These are phyloP conservation scores for Tenthredo scrophulariae DNA, from an alignment of 2,888 invertebrate species.

Conservation along the genomic window DNA sequence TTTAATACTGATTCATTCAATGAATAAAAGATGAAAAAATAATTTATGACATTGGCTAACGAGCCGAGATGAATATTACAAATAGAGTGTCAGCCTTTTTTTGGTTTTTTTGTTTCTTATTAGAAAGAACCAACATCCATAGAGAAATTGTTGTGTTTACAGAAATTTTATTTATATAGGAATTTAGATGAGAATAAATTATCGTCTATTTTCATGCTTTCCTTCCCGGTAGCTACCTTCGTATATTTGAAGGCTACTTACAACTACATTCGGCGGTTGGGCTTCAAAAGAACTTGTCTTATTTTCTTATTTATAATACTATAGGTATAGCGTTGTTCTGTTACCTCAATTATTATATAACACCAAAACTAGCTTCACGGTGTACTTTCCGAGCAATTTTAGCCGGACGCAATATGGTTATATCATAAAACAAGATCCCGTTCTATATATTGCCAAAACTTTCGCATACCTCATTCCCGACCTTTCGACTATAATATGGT, in stretches of 20 bases:
- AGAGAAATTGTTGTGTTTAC: neutral
- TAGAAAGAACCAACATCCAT: neutral
- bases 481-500: neutral
- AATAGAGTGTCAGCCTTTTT: neutral
- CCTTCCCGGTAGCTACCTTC: neutral
- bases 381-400: neutral
- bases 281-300: neutral
- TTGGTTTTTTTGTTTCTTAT: neutral
- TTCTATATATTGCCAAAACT: constrained; percentile 16
- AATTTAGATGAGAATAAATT: neutral
- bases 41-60: neutral
- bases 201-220: neutral
- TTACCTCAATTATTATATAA: neutral
- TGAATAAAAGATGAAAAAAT: neutral
- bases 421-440: constrained; percentile 13
- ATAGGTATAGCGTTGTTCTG: neutral
- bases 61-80: neutral
- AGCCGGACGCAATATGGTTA: neutral
- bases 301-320: neutral
- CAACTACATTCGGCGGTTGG: neutral
- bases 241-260: neutral
- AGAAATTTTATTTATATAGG: neutral
- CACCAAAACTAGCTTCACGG: neutral
- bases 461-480: neutral
- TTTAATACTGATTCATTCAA: neutral